Evolutionary conservation across 2,888 invertebrate species (phyloP), one percentile per base, ranked within the genome.

Genomic region (Carabus problematicus): DNA sequence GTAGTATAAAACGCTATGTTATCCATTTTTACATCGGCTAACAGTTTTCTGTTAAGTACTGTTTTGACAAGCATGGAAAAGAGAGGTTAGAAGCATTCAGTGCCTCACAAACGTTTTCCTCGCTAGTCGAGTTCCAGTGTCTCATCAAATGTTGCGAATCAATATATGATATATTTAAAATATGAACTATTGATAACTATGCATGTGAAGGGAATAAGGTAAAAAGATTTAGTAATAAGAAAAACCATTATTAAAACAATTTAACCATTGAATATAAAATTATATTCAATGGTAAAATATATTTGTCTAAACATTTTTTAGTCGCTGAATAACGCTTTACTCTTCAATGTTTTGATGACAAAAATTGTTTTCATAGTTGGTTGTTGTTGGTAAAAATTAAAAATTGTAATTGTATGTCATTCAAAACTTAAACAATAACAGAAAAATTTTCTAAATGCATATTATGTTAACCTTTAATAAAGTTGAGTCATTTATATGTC

Each of bases 1-100:
- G 76, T 76, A 14, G 76, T 71, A 69, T 75, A 77, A 71, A 75
- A 79, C 41, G 76, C 72, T 39, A 79, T 75, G 40, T 79, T 72
- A 47, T 77, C 77, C 80, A 80, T 80, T 43, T 71, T 71, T 45
- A 55, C 52, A 49, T 52, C 16, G 18, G 16, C 18, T 59, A 59
- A 14, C 39, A 64, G 40, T 59, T 66, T 66, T 58, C 29, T 66
- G 41, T 59, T 40, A 40, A 66, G 41, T 40, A 66, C 16, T 18
- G 12, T 16, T 59, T 59, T 66, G 59, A 47, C 59, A 59, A 66
- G 66, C 66, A 66, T 66, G 58, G n/a, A 43, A 45, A 12, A 45
- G 45, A n/a, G 2, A 29, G 56, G 56, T 40, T 39, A 56, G 29
- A 39, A 56, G 29, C 29, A 3, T 29, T 29, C 29, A 29, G 29